phyloP scores from a whole-genome alignment of 92 coral and sea anemone species.

The Epizoanthus rinbou region DNA sequence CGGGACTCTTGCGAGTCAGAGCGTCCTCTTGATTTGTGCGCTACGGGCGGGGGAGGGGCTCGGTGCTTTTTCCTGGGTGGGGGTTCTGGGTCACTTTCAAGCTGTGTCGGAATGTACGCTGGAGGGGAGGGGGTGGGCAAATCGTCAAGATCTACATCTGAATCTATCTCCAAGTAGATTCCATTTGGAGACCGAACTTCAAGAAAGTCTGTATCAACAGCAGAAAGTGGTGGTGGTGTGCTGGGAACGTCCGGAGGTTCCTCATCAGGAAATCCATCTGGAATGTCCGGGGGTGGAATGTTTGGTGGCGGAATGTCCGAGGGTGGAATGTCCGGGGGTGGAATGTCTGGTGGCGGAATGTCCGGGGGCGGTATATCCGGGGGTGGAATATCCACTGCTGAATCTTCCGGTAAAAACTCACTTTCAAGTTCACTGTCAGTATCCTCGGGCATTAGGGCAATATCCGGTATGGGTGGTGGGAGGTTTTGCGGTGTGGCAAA shows the following conservation, averaged over 20 bases:
- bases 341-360: conserved; percentile 61
- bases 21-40: conserved; percentile 58
- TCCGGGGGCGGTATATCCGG: conserved; percentile 72
- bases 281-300: conserved; percentile 48
- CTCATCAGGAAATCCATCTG: conserved; percentile 58
- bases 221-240: conserved; percentile 68
- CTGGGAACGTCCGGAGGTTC: conserved; percentile 68
- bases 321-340: conserved; percentile 60
- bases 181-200: conserved; percentile 58
- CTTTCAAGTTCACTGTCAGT: conserved; percentile 6
- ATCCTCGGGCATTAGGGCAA: conserved; percentile 12
- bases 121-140: conserved; percentile 58
- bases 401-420: conserved; percentile 15
- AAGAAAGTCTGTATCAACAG: conserved; percentile 33
- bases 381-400: conserved; percentile 58
- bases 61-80: conserved; percentile 69
- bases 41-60: conserved; percentile 72
- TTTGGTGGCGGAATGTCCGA: conserved; percentile 68
- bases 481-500: conserved; percentile 32
- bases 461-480: conserved; percentile 35
- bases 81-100: conserved; percentile 51
- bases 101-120: conserved; percentile 57
- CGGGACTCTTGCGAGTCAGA: conserved; percentile 67
- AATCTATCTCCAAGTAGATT: conserved; percentile 45
- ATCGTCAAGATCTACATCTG: conserved; percentile 45